A percentile compares a stretch with the other conserved stretches of the same genome.
Conservation (phyloP, 2,113 vertebrate genomes). For the Chauna torquata region DNA sequence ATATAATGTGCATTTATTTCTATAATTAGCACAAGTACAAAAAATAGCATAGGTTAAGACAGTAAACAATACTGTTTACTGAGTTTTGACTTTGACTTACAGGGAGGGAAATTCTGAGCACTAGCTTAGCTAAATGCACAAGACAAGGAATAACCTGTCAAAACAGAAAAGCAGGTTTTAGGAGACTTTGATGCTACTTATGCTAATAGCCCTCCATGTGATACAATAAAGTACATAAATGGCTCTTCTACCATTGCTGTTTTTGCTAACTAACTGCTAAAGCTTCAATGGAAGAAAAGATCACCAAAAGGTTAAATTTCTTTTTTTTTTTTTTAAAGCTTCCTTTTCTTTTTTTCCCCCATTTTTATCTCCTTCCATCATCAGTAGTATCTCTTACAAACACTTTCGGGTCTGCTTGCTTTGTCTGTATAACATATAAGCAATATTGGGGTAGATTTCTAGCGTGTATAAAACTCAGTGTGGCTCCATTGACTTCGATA, state of each 20-base stretch:
- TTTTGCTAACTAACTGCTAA: background rate
- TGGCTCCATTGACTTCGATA: background rate
- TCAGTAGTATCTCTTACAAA: background rate
- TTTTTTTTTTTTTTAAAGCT: background rate
- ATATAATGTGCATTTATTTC: background rate
- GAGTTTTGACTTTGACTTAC: background rate
- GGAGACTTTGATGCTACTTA: background rate
- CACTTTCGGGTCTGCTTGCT: background rate
- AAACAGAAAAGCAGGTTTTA: background rate
- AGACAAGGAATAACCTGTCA: background rate
- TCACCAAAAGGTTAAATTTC: background rate
- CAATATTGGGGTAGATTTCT: background rate
- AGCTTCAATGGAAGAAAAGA: background rate
- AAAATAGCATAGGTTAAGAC: background rate
- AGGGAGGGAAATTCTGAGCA: background rate
- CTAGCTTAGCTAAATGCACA: background rate
- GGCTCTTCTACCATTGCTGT: background rate
- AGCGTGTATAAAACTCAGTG: background rate
- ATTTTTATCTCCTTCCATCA: background rate
- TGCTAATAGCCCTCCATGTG: background rate
- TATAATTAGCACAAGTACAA: background rate
- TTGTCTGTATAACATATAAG: background rate
- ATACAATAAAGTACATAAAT: background rate
- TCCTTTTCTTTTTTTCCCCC: fast-evolving
- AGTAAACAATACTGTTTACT: background rate